Conservation (phyloP, 2,888 invertebrate species). For the Strigamia transsilvanica region DNA sequence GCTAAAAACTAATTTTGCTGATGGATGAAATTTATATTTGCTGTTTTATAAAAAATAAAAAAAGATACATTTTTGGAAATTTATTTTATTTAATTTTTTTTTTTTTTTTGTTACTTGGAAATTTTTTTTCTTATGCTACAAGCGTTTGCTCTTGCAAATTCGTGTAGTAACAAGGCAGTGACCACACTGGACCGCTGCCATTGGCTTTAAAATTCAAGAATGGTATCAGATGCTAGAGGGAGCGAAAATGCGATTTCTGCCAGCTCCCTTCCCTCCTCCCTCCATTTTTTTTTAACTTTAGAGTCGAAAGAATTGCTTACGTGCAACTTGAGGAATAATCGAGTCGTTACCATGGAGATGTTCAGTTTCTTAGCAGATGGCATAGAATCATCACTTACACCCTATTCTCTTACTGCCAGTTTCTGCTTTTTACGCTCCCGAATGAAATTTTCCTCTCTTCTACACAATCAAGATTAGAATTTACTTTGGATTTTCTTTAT, state of each 20-base stretch:
- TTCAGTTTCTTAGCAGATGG: constrained; percentile 35
- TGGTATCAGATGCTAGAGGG: constrained; percentile 31
- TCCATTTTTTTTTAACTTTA: constrained; percentile 2
- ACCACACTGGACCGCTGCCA: constrained; percentile 25
- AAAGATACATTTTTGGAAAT: neutral
- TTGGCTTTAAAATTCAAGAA: constrained; percentile 43
- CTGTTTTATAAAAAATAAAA: neutral
- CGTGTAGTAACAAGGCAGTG: constrained; percentile 21
- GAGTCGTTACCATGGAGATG: constrained; percentile 36
- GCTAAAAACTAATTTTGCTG: constrained; percentile 10
- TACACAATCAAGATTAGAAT: constrained; percentile 14
- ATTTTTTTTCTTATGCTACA: neutral
- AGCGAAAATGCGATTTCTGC: constrained; percentile 38
- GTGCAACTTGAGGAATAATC: constrained; percentile 48
- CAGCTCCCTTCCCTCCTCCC: constrained; percentile 16
- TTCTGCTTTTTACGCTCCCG: constrained; percentile 25
- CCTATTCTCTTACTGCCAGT: constrained; percentile 30
- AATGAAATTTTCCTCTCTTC: neutral
- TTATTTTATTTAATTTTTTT: constrained; percentile 23
- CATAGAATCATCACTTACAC: constrained; percentile 28
- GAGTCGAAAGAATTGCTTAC: constrained; percentile 46
- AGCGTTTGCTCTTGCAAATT: constrained; percentile 30
- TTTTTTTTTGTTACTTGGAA: constrained; percentile 17
- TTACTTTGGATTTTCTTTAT: constrained; percentile 6
- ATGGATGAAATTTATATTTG: neutral